Base-by-base conservation (phyloP, 2,113 vertebrate genomes). In the Paedocypris sp. region DNA sequence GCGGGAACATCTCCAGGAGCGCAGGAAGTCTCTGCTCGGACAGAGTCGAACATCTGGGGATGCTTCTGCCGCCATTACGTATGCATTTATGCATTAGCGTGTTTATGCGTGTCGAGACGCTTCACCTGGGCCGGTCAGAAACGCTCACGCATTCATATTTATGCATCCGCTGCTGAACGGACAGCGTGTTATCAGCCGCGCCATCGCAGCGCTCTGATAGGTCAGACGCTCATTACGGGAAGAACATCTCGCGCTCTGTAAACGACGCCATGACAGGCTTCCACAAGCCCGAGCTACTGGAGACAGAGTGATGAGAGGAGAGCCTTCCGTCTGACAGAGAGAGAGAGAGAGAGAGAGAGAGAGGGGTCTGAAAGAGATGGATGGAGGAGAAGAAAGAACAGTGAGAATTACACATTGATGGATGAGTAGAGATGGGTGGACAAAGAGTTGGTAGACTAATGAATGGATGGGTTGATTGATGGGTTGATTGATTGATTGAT, bases 11-110 rank as follows among this genome's bases (percentile, higher is more conserved):
- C 66, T 67, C n/a, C n/a, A n/a, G n/a, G 75, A 71, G 68, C 70
- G 68, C 66, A 77, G 53, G 45, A 54, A 66, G 38, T 46, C 48
- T 58, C 60, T 49, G 36, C 60, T 45, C 58, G 62, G 18, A 56
- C 39, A 64, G 71, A 71, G 65, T 57, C 60, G 50, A 73, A 75
- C 73, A 71, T 65, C 68, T 71, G 73, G 45, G 54, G 43, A 61
- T 56, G 39, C 41, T 41, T 68, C 58, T 39, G 28, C 41, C 64
- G 62, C 41, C 68, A 75, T 71, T 73, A 73, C 15, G 29, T 60
- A 73, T 73, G 70, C 41, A 75, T 75, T 75, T 73, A 75, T 75
- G 68, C 73, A 67, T 68, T 69, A 69, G 62, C 67, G 53, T 62
- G 59, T 66, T 69, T 75, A 62, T 73, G 70, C 63, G 62, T 67